Base-by-base conservation (phyloP, 2,888 invertebrate species). In the Dasysyrphus albostriatus region DNA sequence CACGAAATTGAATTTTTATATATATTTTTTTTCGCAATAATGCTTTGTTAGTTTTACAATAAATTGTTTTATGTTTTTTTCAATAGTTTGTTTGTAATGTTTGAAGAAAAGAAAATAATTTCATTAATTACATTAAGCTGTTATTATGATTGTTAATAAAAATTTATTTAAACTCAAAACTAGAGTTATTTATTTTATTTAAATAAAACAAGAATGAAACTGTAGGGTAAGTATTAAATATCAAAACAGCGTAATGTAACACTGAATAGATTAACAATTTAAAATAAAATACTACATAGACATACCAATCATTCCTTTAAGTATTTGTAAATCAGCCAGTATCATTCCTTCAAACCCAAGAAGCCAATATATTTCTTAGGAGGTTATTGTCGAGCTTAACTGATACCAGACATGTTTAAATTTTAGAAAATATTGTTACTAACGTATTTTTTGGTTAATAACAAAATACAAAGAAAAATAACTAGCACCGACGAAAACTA, bases 141-240 rank as follows among this genome's bases (percentile, higher is more conserved):
- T 83, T 87, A 82, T 78, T 82, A 83, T 83, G 87, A 87, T 87
- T 87, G 87, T 87, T 87, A 87, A 87, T 87, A 87, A 87, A 85
- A 87, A 85, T 78, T 81, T 87, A 87, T 87, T 87, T 87, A 87
- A 87, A 87, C 67, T 78, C 58, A 82, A 70, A 65, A 39, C 6
- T 24, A 7, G 39, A 44, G 67, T 32, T 10, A 34, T 72, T 54
- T 24, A 16, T 42, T n/a, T n/a, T 59, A 8, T 56, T 42, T 54
- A 37, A 19, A 12, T 54, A 37, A 19, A 12, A 37, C 29, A 54
- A 37, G 9, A 37, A 2, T 37, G 7, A 37, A 37, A 1, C 8
- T 7, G 6, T 6, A 7, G 9, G 9, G 8, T 37, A 29, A 19
- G 42, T 24, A 24, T 24, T 24, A 7, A 44, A n/a, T 1, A 44